Evolutionary conservation across 2,113 vertebrate species (phyloP).

Genomic region (Odobenus rosmarus): DNA sequence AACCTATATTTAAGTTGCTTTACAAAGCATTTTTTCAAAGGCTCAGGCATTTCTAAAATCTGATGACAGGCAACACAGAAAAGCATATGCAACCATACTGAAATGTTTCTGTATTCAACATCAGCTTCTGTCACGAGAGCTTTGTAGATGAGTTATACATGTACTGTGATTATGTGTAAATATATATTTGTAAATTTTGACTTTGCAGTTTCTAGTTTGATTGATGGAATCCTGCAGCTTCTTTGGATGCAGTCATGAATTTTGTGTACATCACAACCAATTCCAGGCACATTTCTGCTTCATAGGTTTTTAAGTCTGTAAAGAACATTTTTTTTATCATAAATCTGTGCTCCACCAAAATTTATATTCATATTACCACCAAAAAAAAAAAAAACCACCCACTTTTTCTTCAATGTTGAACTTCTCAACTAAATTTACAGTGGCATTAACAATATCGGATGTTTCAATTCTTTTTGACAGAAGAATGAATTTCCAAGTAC

Average conservation of each 20-base stretch:
- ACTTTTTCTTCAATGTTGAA: background rate
- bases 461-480: background rate
- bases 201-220: background rate
- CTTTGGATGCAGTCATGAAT: background rate
- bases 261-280: background rate
- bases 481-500: background rate
- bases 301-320: background rate
- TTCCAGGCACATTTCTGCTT: background rate
- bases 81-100: background rate
- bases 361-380: background rate
- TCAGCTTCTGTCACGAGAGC: background rate
- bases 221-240: background rate
- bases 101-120: background rate
- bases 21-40: constrained; percentile 21
- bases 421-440: background rate
- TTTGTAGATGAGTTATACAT: background rate
- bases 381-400: background rate
- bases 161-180: background rate
- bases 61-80: background rate
- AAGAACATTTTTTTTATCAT: background rate
- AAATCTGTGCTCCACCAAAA: background rate
- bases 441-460: background rate
- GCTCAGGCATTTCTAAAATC: constrained; percentile 10
- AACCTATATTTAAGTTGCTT: background rate
- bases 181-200: background rate